Conservation (phyloP, 2,797 vertebrate genomes). For the Pseudochaenichthys georgianus region DNA sequence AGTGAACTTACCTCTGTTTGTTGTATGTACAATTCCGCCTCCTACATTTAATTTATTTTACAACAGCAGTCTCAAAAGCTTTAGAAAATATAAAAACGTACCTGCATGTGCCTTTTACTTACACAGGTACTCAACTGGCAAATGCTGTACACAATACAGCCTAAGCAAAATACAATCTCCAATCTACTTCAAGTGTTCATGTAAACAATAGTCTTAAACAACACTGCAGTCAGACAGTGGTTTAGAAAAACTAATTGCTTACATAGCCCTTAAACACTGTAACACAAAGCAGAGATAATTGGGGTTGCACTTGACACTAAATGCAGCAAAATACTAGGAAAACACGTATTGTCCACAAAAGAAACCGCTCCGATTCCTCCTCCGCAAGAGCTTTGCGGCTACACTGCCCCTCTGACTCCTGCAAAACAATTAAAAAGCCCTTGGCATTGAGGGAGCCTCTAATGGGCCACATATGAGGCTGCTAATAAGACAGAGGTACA, state of each 20-base stretch:
- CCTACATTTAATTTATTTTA: slow-evolving; percentile 12
- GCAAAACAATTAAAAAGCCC: slow-evolving; percentile 82
- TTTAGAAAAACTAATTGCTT: slow-evolving; percentile 46
- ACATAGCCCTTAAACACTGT: slow-evolving; percentile 51
- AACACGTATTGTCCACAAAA: slow-evolving; percentile 10
- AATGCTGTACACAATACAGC: slow-evolving; percentile 10
- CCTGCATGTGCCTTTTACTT: slow-evolving; percentile 15
- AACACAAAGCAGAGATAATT: slow-evolving; percentile 65
- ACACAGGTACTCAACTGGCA: slow-evolving; percentile 9
- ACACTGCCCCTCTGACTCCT: slow-evolving; percentile 67
- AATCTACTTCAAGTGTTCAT: neutral
- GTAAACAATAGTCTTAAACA: slow-evolving; percentile 33
- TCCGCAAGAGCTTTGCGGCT: slow-evolving; percentile 47
- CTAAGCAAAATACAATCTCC: neutral
- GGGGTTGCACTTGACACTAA: slow-evolving; percentile 61
- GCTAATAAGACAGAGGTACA: slow-evolving; percentile 79
- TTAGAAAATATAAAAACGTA: slow-evolving; percentile 7
- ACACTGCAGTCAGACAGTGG: neutral
- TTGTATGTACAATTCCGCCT: slow-evolving; percentile 6
- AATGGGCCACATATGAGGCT: slow-evolving; percentile 80
- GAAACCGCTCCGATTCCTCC: slow-evolving; percentile 31
- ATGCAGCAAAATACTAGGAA: slow-evolving; percentile 58
- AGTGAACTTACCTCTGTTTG: slow-evolving; percentile 28
- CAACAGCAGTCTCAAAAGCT: slow-evolving; percentile 15
- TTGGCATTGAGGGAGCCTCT: slow-evolving; percentile 70